Conservation (phyloP, 2,888 invertebrate species). For the Latrodectus hesperus region DNA sequence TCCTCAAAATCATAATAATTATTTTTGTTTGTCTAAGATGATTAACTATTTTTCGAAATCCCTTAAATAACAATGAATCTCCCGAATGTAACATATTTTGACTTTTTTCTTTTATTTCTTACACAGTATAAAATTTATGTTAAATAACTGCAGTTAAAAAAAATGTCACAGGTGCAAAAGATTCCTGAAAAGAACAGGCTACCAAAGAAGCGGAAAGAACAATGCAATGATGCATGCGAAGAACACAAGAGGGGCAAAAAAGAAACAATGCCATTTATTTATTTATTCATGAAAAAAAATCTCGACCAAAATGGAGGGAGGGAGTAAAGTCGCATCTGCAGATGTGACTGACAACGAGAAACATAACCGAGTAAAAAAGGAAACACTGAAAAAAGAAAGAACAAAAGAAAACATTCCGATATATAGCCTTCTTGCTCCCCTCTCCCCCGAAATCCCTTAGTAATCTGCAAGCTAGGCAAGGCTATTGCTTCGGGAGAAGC, state of each 20-base stretch:
- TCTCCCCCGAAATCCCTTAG: neutral
- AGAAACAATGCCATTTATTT: constrained; percentile 58
- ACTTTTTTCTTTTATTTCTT: no score
- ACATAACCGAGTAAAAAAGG: constrained; percentile 7
- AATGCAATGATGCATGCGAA: neutral
- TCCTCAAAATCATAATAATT: no score
- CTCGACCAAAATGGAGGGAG: constrained; percentile 4
- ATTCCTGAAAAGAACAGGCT: neutral
- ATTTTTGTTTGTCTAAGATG: no score
- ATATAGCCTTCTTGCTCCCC: neutral
- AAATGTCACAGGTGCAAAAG: neutral
- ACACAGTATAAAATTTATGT: neutral
- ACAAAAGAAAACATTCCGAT: neutral
- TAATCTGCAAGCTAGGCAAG: neutral
- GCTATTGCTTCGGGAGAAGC: neutral
- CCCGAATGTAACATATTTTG: no score
- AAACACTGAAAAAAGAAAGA: neutral
- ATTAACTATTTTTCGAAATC: no score
- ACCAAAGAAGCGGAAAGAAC: no score
- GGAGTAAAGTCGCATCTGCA: constrained; percentile 54
- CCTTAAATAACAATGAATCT: no score
- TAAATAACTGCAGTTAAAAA: neutral
- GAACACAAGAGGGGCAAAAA: neutral
- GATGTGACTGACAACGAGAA: constrained; percentile 58
- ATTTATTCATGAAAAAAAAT: constrained; percentile 54